A percentile compares a stretch with the other conserved stretches of the same genome.
phyloP scores from a whole-genome alignment of 2,888 invertebrate genomes.

The Auanema sp. region DNA sequence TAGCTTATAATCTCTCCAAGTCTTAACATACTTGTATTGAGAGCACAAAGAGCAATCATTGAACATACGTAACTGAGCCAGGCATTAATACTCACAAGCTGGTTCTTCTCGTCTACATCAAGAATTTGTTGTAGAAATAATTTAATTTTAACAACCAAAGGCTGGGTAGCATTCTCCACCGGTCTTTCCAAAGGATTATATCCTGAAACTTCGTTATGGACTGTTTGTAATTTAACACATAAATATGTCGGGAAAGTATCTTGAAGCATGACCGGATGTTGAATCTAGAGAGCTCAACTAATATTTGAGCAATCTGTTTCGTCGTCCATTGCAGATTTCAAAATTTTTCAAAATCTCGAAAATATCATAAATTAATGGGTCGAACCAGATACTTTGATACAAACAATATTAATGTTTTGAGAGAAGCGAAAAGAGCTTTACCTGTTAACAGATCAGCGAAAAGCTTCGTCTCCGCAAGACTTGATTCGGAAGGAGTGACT shows the following conservation, averaged over 20 bases:
- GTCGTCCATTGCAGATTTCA: conserved; percentile 2
- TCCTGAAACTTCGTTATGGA: conserved; percentile 24
- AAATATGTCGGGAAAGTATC: neutral
- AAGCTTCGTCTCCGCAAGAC: conserved; percentile 31
- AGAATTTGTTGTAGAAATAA: conserved; percentile 68
- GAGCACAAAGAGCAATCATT: conserved; percentile 1
- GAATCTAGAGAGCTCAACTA: too few relatives aligned
- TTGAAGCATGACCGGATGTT: neutral
- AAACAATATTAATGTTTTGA: neutral
- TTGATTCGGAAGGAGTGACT: neutral
- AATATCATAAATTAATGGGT: neutral
- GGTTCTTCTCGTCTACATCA: conserved; percentile 65
- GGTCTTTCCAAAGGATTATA: conserved; percentile 67
- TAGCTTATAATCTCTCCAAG: conserved; percentile 54
- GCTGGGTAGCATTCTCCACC: conserved; percentile 64
- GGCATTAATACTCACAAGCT: conserved; percentile 55
- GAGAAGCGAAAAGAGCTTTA: conserved; percentile 4
- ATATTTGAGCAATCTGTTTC: too few relatives aligned
- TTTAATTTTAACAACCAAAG: conserved; percentile 65
- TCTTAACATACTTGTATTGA: conserved; percentile 24
- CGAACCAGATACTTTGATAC: neutral
- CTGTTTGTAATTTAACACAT: conserved; percentile 4
- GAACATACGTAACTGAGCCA: conserved; percentile 54
- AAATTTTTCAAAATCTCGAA: conserved; percentile 1
- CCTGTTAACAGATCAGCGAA: conserved; percentile 40